Base-by-base conservation (phyloP, 2,113 vertebrate genomes). In the Sturnira hondurensis region DNA sequence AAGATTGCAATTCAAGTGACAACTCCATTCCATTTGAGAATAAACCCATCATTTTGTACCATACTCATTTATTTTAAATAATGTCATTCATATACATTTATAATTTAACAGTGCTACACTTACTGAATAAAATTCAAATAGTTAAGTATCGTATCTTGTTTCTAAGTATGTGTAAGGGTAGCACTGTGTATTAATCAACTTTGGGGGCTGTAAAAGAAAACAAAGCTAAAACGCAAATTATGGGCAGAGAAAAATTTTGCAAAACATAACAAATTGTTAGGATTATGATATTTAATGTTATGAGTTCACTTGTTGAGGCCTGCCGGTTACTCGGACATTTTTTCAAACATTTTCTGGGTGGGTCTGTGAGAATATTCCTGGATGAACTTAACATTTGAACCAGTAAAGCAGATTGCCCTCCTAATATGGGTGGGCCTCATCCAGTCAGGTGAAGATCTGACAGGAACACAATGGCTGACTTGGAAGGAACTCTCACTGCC, bases 81-180 rank as follows among this genome's bases (percentile, higher is more conserved):
- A 41, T 90, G 54, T 54, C 28, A 65, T 77, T 50, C 26, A 71
- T 14, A 83, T 5, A 84, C 45, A 88, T 70, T 68, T 71, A 3
- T 38, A 86, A 89, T n/a, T 61, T 89, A 92, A 85, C 63, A 82
- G 36, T 67, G 43, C 5, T 45, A 16, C 11, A 65, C 73, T 78
- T 90, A 17, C 41, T 90, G 86, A 90, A 43, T 47, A 82, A 81
- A 92, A 41, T 74, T 50, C 41, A 96, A 52, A 58, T 86, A 92
- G n/a, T 83, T 86, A 56, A 94, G 19, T 90, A 17, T 61, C 19
- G 76, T 45, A 87, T 61, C 31, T 70, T 82, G 2, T 56, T 47
- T 92, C 74, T 63, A 86, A 74, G 6, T 50, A 47, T 77, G 22
- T 36, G 26, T 61, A 82, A 20, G 16, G 14, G 20, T 63, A 4